Conservation (phyloP, 1,140 invertebrate species). For the Globodera ellingtonae region DNA sequence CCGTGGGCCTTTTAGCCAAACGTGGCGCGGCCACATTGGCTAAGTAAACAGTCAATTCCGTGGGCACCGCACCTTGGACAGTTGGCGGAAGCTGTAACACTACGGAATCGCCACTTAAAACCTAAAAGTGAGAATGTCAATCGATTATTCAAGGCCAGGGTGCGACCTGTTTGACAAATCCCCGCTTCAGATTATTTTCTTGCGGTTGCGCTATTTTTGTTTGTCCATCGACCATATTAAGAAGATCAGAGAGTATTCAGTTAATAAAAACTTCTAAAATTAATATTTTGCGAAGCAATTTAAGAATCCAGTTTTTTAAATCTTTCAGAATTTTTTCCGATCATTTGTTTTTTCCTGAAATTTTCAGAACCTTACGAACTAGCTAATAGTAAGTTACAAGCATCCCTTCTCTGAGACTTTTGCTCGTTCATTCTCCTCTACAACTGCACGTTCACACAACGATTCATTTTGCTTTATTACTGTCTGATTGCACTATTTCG, state of each 20-base stretch:
- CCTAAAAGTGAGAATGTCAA: conserved; percentile 68
- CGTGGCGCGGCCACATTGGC: conserved; percentile 88
- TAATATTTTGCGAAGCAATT: too few species aligned
- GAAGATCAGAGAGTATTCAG: background rate
- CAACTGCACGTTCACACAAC: too few species aligned
- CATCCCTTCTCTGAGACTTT: too few species aligned
- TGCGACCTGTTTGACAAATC: conserved; percentile 50
- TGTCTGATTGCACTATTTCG: too few species aligned
- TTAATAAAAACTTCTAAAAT: too few species aligned
- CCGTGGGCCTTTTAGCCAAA: conserved; percentile 76
- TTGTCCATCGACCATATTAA: conserved; percentile 3
- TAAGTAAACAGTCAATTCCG: conserved; percentile 84
- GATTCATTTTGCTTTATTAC: too few species aligned
- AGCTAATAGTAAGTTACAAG: too few species aligned
- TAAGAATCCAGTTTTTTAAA: too few species aligned
- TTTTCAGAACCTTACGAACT: too few species aligned
- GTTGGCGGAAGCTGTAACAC: conserved; percentile 76
- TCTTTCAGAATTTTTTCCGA: too few species aligned
- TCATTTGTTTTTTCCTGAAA: too few species aligned
- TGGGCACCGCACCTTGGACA: conserved; percentile 78
- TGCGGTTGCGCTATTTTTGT: background rate
- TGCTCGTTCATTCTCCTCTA: too few species aligned
- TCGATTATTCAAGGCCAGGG: background rate
- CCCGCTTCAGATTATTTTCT: conserved; percentile 41
- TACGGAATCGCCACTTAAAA: conserved; percentile 85